phyloP scores from a whole-genome alignment of 2,888 invertebrate species.

The Leptinotarsa tumamoca region DNA sequence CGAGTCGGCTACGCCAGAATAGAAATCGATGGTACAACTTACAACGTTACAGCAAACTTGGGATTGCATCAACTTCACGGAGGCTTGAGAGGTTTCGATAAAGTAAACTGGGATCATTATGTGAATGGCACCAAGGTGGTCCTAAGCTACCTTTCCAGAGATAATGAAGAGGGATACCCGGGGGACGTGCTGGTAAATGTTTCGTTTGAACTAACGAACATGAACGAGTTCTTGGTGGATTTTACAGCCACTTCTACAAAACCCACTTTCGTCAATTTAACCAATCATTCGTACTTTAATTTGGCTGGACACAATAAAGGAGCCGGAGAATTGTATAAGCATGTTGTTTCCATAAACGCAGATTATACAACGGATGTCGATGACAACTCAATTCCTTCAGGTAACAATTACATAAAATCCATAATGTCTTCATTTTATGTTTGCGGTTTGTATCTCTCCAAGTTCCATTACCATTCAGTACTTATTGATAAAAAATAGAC shows the following conservation, averaged over 20 bases:
- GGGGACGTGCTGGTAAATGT: constrained; percentile 81
- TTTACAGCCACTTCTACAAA: constrained; percentile 82
- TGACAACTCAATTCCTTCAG: constrained; percentile 79
- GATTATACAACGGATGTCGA: constrained; percentile 81
- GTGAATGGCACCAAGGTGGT: constrained; percentile 74
- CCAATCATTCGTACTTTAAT: constrained; percentile 92
- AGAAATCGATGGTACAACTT: constrained; percentile 74
- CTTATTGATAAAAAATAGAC: too few relatives aligned
- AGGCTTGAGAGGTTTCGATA: constrained; percentile 85
- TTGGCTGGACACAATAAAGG: constrained; percentile 89
- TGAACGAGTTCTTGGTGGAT: constrained; percentile 80
- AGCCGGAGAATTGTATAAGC: constrained; percentile 74
- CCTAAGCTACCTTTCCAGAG: constrained; percentile 81
- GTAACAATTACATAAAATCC: constrained; percentile 61
- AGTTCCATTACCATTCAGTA: neutral
- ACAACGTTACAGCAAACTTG: constrained; percentile 80
- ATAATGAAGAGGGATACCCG: constrained; percentile 90
- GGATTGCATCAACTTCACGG: constrained; percentile 84
- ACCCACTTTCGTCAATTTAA: constrained; percentile 87
- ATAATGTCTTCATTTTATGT: constrained; percentile 10
- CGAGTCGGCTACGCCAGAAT: constrained; percentile 80
- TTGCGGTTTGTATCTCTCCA: neutral
- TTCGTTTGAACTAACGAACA: constrained; percentile 77
- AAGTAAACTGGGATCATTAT: constrained; percentile 77
- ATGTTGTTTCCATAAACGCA: constrained; percentile 79